Evolutionary conservation across 2,797 vertebrate species (phyloP).

Genomic region (Xiphorhynchus erythropygius): DNA sequence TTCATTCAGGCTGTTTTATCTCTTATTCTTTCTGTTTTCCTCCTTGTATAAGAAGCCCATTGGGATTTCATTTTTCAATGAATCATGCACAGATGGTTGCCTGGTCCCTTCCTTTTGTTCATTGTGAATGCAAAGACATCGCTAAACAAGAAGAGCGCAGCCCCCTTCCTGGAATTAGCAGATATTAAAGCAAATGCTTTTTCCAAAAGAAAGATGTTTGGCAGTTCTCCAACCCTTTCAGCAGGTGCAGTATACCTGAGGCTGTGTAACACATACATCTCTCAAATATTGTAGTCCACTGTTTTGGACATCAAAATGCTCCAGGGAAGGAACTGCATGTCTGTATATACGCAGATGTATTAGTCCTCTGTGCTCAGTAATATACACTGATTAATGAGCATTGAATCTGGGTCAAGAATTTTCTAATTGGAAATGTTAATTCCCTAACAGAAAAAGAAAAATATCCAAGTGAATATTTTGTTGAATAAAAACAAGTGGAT

Average conservation of each 20-base stretch:
- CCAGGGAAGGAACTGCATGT: neutral
- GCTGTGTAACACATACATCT: neutral
- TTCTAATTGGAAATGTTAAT: slow-evolving; percentile 19
- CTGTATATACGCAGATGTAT: neutral
- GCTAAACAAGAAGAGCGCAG: slow-evolving; percentile 22
- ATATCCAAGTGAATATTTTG: neutral
- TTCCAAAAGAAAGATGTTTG: slow-evolving; percentile 9
- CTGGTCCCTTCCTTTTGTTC: slow-evolving; percentile 25
- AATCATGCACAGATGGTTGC: slow-evolving; percentile 9
- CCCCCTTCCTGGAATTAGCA: slow-evolving; percentile 44
- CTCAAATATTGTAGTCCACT: slow-evolving; percentile 14
- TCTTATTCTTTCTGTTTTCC: neutral
- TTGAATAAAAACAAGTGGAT: neutral
- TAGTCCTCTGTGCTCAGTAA: slow-evolving; percentile 2
- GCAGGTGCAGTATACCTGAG: slow-evolving; percentile 37
- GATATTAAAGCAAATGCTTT: slow-evolving; percentile 44
- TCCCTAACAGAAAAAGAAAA: neutral
- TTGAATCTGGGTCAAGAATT: slow-evolving; percentile 17
- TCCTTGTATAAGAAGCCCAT: neutral
- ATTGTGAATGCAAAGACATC: neutral
- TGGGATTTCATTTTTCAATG: neutral
- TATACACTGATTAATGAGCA: slow-evolving; percentile 23
- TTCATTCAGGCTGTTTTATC: neutral
- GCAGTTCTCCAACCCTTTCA: slow-evolving; percentile 40
- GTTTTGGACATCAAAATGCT: slow-evolving; percentile 29